Conservation (phyloP, 2,888 invertebrate species). For the Mythimna ferrago region DNA sequence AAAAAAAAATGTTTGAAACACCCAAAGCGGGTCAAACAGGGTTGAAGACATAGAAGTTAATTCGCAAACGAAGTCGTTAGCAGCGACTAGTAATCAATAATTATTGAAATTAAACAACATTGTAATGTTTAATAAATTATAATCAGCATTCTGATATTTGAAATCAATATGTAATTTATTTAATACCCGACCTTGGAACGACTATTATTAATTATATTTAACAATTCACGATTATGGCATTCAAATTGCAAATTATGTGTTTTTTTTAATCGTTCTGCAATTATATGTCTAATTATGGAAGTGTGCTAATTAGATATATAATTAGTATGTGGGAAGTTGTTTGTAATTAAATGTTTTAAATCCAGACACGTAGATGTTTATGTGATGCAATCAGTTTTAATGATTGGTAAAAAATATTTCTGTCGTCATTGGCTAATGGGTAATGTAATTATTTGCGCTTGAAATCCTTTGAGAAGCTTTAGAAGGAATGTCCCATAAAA, state of each 20-base stretch:
- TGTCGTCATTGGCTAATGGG: conserved; percentile 28
- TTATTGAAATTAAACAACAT: conserved; percentile 54
- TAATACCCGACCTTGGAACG: conserved; percentile 74
- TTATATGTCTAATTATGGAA: conserved; percentile 74
- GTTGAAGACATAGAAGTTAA: conserved; percentile 22
- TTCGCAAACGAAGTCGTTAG: conserved; percentile 27
- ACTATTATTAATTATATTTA: conserved; percentile 79
- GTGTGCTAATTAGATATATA: conserved; percentile 76
- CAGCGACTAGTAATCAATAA: conserved; percentile 53
- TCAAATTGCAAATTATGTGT: conserved; percentile 79
- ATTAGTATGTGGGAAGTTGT: conserved; percentile 69
- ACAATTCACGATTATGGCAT: conserved; percentile 82
- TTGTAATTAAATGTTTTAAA: conserved; percentile 61
- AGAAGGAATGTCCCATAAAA: conserved; percentile 11
- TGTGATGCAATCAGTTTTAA: conserved; percentile 57
- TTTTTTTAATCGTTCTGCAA: conserved; percentile 75
- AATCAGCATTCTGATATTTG: conserved; percentile 67
- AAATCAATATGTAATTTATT: conserved; percentile 81
- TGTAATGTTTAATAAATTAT: conserved; percentile 70
- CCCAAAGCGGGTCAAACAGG: conserved; percentile 7
- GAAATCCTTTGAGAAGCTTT: conserved; percentile 17
- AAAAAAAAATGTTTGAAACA: neutral
- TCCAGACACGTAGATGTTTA: conserved; percentile 50
- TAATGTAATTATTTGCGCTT: conserved; percentile 41
- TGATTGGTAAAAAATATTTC: conserved; percentile 50